phyloP scores from a whole-genome alignment of 2,888 invertebrate genomes.

The Hydropsyche betteni region DNA sequence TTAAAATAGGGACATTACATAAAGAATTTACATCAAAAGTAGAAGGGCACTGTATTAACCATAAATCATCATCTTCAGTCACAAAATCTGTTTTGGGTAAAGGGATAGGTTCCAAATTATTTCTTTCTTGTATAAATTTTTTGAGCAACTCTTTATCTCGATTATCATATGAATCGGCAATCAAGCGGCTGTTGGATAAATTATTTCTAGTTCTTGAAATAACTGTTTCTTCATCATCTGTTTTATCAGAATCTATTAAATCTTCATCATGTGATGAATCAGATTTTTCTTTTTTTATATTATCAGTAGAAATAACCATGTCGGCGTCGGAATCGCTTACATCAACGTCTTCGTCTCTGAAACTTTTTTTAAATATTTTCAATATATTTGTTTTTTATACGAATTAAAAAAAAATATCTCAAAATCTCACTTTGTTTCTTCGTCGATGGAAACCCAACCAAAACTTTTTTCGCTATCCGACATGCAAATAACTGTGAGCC shows the following conservation, averaged over 20 bases:
- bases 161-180: not conserved
- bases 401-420: not conserved
- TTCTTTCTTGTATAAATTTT: constrained; percentile 15
- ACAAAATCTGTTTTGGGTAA: constrained; percentile 9
- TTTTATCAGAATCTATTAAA: too few species aligned
- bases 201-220: not conserved
- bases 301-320: not conserved
- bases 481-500: not conserved
- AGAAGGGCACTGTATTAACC: constrained; percentile 46
- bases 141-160: not conserved
- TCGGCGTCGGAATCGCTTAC: not conserved
- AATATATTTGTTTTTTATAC: not conserved
- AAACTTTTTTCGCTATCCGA: constrained; percentile 40
- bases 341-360: not conserved
- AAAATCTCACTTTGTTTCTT: constrained; percentile 29
- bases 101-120: not conserved
- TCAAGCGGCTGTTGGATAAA: not conserved
- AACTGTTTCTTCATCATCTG: not conserved
- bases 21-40: constrained; percentile 39
- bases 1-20: constrained; percentile 38
- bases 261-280: not conserved
- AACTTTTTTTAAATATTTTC: not conserved
- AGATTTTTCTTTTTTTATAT: constrained; percentile 14
- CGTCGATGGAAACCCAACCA: constrained; percentile 37
- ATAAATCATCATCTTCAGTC: constrained; percentile 46